Evolutionary conservation across 1,140 invertebrate species (phyloP), one percentile per base, ranked within the genome.

Genomic region (Armadillidium nasatum): DNA sequence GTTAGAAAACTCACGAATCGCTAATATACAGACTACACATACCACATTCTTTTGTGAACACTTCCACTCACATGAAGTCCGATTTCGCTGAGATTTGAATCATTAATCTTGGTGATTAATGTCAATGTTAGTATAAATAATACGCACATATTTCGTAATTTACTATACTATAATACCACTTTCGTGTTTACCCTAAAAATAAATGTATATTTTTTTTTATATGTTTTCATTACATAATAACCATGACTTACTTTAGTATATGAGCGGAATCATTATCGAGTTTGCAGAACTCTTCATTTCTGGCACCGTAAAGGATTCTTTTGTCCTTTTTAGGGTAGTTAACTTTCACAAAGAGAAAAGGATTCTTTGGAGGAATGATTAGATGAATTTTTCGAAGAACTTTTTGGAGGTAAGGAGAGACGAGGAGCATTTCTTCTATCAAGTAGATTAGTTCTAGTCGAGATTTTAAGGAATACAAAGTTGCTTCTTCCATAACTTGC

Each of bases 391-490:
- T 46, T 2, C 71, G 21, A 19, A 73, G 45, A n/a, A n/a, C n/a
- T 11, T 60, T 60, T n/a, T 71, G 19, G 15, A 78, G 10, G 19
- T 66, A 44, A 0, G 74, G 79, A 43, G 54, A 73, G 2, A 19
- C 10, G 6, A 77, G 67, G 68, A 75, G 72, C 68, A 77, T n/a
- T 15, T 73, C 50, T 50, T 80, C 79, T 43, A 72, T 74, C 23
- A 78, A 67, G 72, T 76, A 80, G 11, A 80, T 68, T 44, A 80
- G 75, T 19, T 80, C 79, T 11, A 80, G 74, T 9, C 76, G 74
- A 9, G 79, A 78, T 22, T 72, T 76, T 3, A 80, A 71, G 7
- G 76, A 78, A 72, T 80, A 76, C 11, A 80, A 54, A 11, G 43
- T 66, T 2, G 79, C 79, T 23, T 80, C 79, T 45, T 78, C 75